Evolutionary conservation across 2,888 invertebrate species (phyloP).

Genomic region (Mycogona germanica): DNA sequence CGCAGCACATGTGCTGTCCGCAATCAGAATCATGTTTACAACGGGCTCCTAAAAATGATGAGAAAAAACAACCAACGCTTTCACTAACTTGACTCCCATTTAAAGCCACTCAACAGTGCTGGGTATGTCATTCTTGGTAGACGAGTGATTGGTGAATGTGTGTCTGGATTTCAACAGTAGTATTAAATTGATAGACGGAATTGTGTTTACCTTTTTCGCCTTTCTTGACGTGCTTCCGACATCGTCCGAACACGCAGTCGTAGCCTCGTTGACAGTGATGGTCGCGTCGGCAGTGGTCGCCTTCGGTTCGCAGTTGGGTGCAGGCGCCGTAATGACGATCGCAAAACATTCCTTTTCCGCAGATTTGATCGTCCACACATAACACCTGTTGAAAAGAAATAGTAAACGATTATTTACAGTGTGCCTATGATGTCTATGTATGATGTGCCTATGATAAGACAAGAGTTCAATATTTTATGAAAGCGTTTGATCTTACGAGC

Average conservation of each 20-base stretch:
- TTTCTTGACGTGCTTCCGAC: slow-evolving; percentile 17
- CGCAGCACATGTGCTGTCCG: slow-evolving; percentile 27
- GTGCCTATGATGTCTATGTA: too few relatives aligned
- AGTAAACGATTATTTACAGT: too few relatives aligned
- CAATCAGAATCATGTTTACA: slow-evolving; percentile 28
- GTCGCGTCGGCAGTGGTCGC: slow-evolving; percentile 15
- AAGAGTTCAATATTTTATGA: too few relatives aligned
- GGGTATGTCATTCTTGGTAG: not conserved
- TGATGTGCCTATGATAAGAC: too few relatives aligned
- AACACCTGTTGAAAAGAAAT: not conserved
- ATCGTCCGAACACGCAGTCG: slow-evolving; percentile 19
- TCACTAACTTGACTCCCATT: not conserved
- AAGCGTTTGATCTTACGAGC: too few relatives aligned
- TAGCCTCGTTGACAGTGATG: slow-evolving; percentile 13
- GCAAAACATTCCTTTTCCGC: slow-evolving; percentile 16
- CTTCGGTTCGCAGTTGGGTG: slow-evolving; percentile 1
- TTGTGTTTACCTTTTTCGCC: slow-evolving; percentile 15
- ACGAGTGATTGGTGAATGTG: too few relatives aligned
- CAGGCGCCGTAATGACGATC: slow-evolving; percentile 16
- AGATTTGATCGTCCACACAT: not conserved
- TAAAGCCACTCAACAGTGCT: not conserved
- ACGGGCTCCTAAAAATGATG: slow-evolving; percentile 25
- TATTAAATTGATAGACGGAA: not conserved
- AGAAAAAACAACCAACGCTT: not conserved
- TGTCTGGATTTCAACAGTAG: too few relatives aligned